Evolutionary conservation across 2,888 invertebrate species (phyloP).

Genomic region (Notocelia uddmanniana): DNA sequence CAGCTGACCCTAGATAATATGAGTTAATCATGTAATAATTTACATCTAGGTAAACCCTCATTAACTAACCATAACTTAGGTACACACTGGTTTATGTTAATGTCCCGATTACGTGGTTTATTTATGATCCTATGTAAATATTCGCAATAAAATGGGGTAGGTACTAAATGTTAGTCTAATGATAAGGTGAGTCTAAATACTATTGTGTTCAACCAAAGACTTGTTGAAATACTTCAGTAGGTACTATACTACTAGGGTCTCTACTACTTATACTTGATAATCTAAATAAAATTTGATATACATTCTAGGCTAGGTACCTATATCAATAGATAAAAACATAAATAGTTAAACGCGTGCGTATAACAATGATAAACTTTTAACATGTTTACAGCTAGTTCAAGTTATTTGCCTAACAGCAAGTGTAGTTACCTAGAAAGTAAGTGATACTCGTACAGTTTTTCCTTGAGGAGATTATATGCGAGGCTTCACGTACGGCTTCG

Average conservation of each 20-base stretch:
- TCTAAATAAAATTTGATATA: no score
- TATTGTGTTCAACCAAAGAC: no score
- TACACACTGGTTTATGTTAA: constrained; percentile 19
- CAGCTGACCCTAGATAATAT: neutral
- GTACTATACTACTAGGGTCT: no score
- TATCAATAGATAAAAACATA: no score
- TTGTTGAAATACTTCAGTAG: no score
- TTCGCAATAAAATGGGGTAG: neutral
- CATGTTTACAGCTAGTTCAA: no score
- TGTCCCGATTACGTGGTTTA: constrained; percentile 20
- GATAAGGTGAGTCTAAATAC: no score
- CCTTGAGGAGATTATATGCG: constrained; percentile 26
- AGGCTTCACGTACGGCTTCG: constrained; percentile 45
- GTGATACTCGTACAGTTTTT: constrained; percentile 27
- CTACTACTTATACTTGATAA: no score
- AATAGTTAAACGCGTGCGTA: no score
- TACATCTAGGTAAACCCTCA: constrained; percentile 11
- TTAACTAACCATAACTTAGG: constrained; percentile 21
- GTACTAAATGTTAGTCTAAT: neutral
- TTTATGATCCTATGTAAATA: constrained; percentile 14
- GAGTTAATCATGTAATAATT: constrained; percentile 9
- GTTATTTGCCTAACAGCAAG: no score
- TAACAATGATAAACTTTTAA: no score
- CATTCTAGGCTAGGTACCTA: no score
- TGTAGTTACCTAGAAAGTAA: constrained; percentile 22